Evolutionary conservation across 2,797 vertebrate species (phyloP).

Genomic region (Hippocampus kuda): DNA sequence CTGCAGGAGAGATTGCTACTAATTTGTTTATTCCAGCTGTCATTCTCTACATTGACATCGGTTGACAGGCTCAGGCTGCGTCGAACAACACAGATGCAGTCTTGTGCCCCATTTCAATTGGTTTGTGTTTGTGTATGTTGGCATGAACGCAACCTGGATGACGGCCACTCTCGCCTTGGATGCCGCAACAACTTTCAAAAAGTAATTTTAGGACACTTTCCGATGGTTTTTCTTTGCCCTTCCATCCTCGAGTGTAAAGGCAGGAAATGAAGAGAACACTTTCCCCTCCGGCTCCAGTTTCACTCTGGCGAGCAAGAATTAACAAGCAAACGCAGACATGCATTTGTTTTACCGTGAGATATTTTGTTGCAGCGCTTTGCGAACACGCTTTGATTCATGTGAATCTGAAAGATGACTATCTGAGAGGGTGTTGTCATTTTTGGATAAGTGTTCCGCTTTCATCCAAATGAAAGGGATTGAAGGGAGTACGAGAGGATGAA

Average conservation of each 20-base stretch:
- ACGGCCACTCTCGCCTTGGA: constrained; percentile 33
- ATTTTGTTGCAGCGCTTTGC: constrained; percentile 15
- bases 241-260: constrained; percentile 20
- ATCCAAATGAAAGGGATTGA: constrained; percentile 7
- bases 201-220: constrained; percentile 5
- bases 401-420: constrained; percentile 11
- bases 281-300: constrained; percentile 62
- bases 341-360: constrained; percentile 13
- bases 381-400: constrained; percentile 6
- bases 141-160: constrained; percentile 21
- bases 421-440: constrained; percentile 3
- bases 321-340: constrained; percentile 22
- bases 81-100: constrained; percentile 4
- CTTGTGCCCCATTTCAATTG: constrained; percentile 22
- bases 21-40: constrained; percentile 58
- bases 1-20: constrained; percentile 29
- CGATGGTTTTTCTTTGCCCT: constrained; percentile 14
- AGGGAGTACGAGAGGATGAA: constrained; percentile 15
- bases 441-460: constrained; percentile 5
- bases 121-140: constrained; percentile 20
- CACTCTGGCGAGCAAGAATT: constrained; percentile 41
- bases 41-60: constrained; percentile 38
- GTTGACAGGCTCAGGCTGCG: constrained; percentile 25
- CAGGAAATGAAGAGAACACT: constrained; percentile 57
- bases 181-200: constrained; percentile 18